A percentile compares a stretch with the other conserved stretches of the same genome.
phyloP scores from a whole-genome alignment of 2,888 invertebrate species.

The Ormyrus labotus region DNA sequence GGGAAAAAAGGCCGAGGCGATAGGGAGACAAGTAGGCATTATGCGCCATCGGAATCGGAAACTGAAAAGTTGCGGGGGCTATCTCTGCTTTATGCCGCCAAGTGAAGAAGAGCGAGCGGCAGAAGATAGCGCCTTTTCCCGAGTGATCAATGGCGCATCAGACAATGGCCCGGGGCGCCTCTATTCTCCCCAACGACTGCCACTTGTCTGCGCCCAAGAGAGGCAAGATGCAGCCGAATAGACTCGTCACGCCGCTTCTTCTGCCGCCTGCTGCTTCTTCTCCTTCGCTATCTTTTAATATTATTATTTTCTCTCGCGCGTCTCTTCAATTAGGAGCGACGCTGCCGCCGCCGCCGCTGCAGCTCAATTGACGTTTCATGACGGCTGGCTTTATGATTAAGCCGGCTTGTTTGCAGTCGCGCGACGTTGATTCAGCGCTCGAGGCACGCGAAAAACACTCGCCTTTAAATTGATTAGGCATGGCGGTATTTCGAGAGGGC shows the following conservation, averaged over 20 bases:
- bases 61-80: conserved; percentile 47
- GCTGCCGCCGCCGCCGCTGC: neutral
- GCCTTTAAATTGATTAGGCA: neutral
- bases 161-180: conserved; percentile 52
- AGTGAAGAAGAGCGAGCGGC: conserved; percentile 17
- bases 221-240: conserved; percentile 37
- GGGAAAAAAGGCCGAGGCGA: conserved; percentile 32
- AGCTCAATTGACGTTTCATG: conserved; percentile 33
- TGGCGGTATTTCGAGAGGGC: too few species aligned
- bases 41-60: conserved; percentile 55
- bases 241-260: conserved; percentile 28
- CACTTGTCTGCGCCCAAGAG: neutral
- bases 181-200: conserved; percentile 39
- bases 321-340: conserved; percentile 39
- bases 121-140: conserved; percentile 41
- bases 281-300: neutral
- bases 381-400: conserved; percentile 30
- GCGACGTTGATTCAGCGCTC: neutral
- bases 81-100: conserved; percentile 1
- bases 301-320: conserved; percentile 15
- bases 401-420: neutral
- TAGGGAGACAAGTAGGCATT: conserved; percentile 50
- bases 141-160: conserved; percentile 55
- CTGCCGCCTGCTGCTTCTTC: neutral
- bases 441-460: neutral